Base-by-base conservation (phyloP, 2,113 vertebrate genomes). In the Rhinopomastus cyanomelas region DNA sequence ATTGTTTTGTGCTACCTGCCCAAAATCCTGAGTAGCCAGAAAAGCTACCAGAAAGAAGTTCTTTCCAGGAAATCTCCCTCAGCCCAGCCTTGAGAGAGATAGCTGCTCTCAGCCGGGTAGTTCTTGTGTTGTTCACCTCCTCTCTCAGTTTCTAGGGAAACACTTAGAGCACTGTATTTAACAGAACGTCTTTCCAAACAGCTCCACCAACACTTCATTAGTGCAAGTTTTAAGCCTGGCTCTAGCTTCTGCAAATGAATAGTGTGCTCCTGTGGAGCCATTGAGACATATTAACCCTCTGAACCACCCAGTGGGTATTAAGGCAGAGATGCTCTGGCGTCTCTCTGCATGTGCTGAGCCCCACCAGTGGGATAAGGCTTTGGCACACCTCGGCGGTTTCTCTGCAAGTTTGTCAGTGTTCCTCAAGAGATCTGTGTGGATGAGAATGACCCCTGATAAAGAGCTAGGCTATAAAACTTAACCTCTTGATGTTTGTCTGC, bases 71-170 rank as follows among this genome's bases (percentile, higher is more conserved):
- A 39, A 25, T 7, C 46, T 60, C 39, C 30, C 16, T n/a, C 52
- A 80, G 55, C 52, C n/a, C 76, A 52, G 65, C 73, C 34, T 26
- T 34, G 5, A 77, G 34, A 91, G 37, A 0, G 1, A 21, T 23
- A 81, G 67, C 69, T 87, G 37, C 62, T 84, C 68, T 13, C 78
- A 92, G 66, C 64, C 57, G 62, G 48, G 67, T 87, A 29, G 84
- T 93, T 89, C 79, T 86, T 59, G 48, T 91, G 89, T 83, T 68
- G 77, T 79, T 96, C 81, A 89, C 94, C 88, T 93, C 89, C 57
- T 85, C 46, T 61, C 81, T 85, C 92, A 92, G 96, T 95, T 96
- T 96, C 95, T 97, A 97, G 91, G 95, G 94, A 94, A 96, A 96
- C 95, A 95, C 82, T 92, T 74, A 59, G 57, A 95, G 91, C 78